A percentile compares a stretch with the other conserved stretches of the same genome.
These are phyloP conservation scores for Sinocyclocheilus anophthalmus DNA, from an alignment of 2,113 vertebrate species.

Conservation along the genomic window DNA sequence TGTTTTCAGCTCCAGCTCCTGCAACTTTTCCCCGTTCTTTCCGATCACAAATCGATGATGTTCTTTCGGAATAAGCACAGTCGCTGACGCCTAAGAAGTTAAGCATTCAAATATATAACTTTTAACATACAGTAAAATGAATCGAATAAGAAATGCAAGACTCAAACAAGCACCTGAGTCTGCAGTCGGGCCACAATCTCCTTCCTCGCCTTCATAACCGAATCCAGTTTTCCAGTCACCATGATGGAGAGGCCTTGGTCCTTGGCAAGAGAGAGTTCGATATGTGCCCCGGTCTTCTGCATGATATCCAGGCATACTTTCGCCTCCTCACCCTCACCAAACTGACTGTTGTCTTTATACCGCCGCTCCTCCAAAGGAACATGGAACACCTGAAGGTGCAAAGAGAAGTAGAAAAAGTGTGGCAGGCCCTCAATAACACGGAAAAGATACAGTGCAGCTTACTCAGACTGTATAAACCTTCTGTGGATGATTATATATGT, in stretches of 20 bases:
- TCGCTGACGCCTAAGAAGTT: slow-evolving; percentile 64
- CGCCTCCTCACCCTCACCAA: slow-evolving; percentile 79
- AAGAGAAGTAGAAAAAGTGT: neutral
- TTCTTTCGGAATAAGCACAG: slow-evolving; percentile 79
- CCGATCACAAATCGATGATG: slow-evolving; percentile 79
- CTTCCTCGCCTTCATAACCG: slow-evolving; percentile 82
- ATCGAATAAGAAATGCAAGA: neutral
- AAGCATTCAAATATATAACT: neutral
- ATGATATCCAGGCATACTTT: slow-evolving; percentile 83
- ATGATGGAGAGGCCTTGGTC: slow-evolving; percentile 83
- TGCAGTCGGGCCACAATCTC: slow-evolving; percentile 81
- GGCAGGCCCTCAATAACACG: neutral
- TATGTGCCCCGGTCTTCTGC: slow-evolving; percentile 80
- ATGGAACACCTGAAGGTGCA: slow-evolving; percentile 74
- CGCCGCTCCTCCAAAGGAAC: slow-evolving; percentile 81
- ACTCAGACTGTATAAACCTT: neutral
- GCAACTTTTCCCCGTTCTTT: slow-evolving; percentile 80
- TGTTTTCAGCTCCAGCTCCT: slow-evolving; percentile 80
- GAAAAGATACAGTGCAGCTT: neutral
- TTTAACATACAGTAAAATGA: neutral
- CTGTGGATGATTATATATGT: neutral
- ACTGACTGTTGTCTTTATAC: slow-evolving; percentile 84
- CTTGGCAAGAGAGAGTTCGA: slow-evolving; percentile 82
- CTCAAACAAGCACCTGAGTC: slow-evolving; percentile 73
- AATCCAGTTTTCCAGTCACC: slow-evolving; percentile 82